phyloP scores from a whole-genome alignment of 2,797 vertebrate species.

The Fistularia commersonii region DNA sequence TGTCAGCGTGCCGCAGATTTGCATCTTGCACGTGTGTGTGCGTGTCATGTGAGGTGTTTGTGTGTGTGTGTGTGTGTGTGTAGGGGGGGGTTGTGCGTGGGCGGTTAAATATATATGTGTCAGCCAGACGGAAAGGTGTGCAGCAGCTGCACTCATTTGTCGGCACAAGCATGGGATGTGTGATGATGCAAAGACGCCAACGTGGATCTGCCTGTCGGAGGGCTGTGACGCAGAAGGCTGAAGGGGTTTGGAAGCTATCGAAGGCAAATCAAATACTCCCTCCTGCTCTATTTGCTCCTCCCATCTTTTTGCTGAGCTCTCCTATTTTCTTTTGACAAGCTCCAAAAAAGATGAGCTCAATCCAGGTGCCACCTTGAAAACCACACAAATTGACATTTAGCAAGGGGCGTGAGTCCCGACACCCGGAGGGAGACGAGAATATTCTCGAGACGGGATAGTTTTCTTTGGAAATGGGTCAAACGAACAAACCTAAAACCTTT shows the following conservation, averaged over 20 bases:
- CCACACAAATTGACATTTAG: slow-evolving; percentile 20
- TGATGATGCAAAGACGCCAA: slow-evolving; percentile 42
- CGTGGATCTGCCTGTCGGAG: slow-evolving; percentile 47
- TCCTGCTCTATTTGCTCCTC: slow-evolving; percentile 6
- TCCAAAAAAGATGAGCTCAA: slow-evolving; percentile 31
- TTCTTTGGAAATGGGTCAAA: too few relatives aligned
- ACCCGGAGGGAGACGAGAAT: too few relatives aligned
- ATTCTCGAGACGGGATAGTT: too few relatives aligned
- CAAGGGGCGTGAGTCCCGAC: background rate
- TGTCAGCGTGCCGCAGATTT: slow-evolving; percentile 38
- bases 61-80: too few relatives aligned
- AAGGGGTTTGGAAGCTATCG: slow-evolving; percentile 45
- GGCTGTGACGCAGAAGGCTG: slow-evolving; percentile 35
- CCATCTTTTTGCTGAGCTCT: slow-evolving; percentile 23
- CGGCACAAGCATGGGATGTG: slow-evolving; percentile 38
- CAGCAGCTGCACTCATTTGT: slow-evolving; percentile 53
- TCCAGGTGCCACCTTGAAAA: slow-evolving; percentile 19
- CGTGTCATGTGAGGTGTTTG: slow-evolving; percentile 31
- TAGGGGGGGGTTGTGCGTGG: too few relatives aligned
- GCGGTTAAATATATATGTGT: slow-evolving; percentile 66
- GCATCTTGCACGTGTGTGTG: slow-evolving; percentile 24
- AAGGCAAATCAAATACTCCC: slow-evolving; percentile 48
- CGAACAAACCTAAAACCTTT: too few relatives aligned
- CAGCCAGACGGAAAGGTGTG: slow-evolving; percentile 44
- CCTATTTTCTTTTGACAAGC: slow-evolving; percentile 19